Base-by-base conservation (phyloP, 2,113 vertebrate species). In the Ictalurus punctatus region DNA sequence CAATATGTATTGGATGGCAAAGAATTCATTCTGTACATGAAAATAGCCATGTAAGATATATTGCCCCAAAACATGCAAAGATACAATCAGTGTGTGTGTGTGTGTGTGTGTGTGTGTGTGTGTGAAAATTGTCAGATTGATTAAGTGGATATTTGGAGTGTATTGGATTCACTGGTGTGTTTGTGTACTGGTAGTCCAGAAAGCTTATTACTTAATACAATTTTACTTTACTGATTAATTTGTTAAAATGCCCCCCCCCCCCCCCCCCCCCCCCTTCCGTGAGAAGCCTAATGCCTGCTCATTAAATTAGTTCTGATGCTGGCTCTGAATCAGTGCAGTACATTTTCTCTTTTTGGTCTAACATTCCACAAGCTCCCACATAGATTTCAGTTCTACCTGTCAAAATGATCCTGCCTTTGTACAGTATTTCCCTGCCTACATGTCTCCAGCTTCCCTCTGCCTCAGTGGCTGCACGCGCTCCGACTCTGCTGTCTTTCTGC, bases 271-370 rank as follows among this genome's bases (percentile, higher is more conserved):
- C 21, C 34, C 81, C 81, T 54, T 21, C 58, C 16, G 81, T 5
- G 12, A 63, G 81, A 63, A 83, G 30, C 30, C 56, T 34, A 83
- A 59, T 83, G 56, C 30, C 56, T 13, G 40, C 34, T 83, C 14
- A 83, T 83, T 83, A 83, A 34, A 83, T 85, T 54, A 79, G 58
- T 65, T 48, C 59, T 79, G 8, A 80, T 83, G 74, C 14, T 80
- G 86, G 74, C 30, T 19, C 54, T 27, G 80, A 88, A 73, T 17
- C 52, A 71, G 7, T 13, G 34, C 30, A 48, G 63, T 27, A 83
- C 80, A 74, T 73, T 83, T 71, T 59, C 65, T 59, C 52, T 59
- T 73, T 30, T 27, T 83, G 65, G n/a, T 44, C 23, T 83, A 14
- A 40, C 34, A 40, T 17, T 56, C 40, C 52, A 27, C 76, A 81